Conservation (phyloP, 2,888 invertebrate species). For the Amphimallon solstitiale region DNA sequence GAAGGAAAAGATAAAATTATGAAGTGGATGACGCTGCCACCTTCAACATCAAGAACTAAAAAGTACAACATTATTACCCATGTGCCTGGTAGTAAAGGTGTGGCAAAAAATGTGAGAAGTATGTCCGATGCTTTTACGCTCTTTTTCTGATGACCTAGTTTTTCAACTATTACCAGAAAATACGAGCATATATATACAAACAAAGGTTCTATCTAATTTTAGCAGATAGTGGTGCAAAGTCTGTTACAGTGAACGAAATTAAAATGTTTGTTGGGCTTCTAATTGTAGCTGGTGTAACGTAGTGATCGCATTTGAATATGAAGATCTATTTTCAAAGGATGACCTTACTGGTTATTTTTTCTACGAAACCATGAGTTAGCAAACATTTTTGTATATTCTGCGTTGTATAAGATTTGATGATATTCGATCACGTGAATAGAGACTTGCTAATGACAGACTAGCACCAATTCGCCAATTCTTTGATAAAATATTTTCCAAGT, state of each 20-base stretch:
- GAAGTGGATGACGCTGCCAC: not conserved
- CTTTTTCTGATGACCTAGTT: conserved; percentile 1
- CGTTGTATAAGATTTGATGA: conserved; percentile 2
- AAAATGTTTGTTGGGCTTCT: conserved; percentile 13
- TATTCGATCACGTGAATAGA: no score
- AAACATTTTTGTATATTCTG: conserved; percentile 6
- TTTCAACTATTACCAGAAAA: not conserved
- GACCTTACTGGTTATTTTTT: not conserved
- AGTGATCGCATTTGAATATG: conserved; percentile 8
- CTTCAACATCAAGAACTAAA: not conserved
- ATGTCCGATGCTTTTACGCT: not conserved
- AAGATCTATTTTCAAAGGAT: conserved; percentile 11
- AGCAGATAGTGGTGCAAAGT: not conserved
- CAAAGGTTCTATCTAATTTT: not conserved
- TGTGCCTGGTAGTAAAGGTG: not conserved
- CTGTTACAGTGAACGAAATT: not conserved
- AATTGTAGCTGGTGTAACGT: not conserved
- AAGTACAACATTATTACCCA: not conserved
- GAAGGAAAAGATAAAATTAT: not conserved
- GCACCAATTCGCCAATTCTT: no score
- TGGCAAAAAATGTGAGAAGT: not conserved
- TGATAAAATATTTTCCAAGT: no score
- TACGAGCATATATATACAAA: not conserved
- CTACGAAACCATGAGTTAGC: not conserved
- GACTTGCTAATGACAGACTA: no score